Conservation (phyloP, 2,797 vertebrate species). For the Mus minutoides region DNA sequence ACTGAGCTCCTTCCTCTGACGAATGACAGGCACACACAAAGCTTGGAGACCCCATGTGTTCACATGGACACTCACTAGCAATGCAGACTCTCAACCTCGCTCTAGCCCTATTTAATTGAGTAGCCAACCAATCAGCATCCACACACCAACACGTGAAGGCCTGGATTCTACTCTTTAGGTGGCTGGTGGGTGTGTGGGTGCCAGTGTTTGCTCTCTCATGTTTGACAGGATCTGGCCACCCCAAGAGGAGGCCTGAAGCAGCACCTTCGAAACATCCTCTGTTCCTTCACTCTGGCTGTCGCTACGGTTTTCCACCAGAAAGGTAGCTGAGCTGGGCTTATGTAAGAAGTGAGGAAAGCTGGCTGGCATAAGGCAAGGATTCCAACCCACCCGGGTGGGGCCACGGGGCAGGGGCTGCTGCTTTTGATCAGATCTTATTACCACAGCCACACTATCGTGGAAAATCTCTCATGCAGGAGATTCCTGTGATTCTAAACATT, state of each 20-base stretch:
- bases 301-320: neutral
- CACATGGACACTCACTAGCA: neutral
- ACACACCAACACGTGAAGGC: neutral
- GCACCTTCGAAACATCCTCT: neutral
- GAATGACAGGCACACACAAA: neutral
- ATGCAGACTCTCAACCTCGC: neutral
- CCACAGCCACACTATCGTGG: neutral
- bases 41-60: neutral
- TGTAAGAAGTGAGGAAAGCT: neutral
- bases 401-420: neutral
- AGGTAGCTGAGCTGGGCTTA: neutral
- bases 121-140: neutral
- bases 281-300: neutral
- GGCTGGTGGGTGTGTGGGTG: neutral
- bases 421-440: neutral
- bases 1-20: neutral
- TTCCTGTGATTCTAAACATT: neutral
- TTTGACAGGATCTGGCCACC: neutral
- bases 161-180: neutral
- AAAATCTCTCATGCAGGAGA: neutral
- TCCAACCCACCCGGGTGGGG: neutral
- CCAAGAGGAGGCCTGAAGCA: neutral
- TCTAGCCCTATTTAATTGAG: neutral
- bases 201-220: neutral
- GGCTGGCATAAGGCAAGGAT: neutral